Conservation (phyloP, 2,113 vertebrate species). For the Aegithalos caudatus region DNA sequence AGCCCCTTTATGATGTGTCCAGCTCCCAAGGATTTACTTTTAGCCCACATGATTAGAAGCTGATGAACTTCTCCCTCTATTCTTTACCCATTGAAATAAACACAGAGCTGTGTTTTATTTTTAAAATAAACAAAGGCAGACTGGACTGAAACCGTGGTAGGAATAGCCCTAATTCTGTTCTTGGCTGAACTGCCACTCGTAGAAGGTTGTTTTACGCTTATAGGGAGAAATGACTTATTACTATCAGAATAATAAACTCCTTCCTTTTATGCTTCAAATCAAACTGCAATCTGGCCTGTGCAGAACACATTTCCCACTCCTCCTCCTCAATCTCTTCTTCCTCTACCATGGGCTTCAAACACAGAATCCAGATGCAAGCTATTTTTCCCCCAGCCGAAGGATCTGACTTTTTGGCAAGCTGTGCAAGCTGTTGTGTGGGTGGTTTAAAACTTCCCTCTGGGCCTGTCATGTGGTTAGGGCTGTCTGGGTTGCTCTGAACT, state of each 20-base stretch:
- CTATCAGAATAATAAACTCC: constrained; percentile 61
- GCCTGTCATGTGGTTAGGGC: constrained; percentile 68
- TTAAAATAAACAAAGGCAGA: constrained; percentile 38
- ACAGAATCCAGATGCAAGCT: constrained; percentile 66
- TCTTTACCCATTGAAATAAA: constrained; percentile 40
- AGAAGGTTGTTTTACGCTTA: constrained; percentile 31
- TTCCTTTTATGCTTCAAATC: constrained; percentile 56
- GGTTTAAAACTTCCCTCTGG: constrained; percentile 62
- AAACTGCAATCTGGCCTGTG: constrained; percentile 47
- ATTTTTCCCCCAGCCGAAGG: constrained; percentile 54
- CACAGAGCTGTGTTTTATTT: constrained; percentile 10
- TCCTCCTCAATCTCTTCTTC: constrained; percentile 61
- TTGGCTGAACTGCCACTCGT: constrained; percentile 16
- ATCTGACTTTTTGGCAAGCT: constrained; percentile 71
- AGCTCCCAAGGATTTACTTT: background rate
- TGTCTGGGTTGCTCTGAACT: constrained; percentile 60
- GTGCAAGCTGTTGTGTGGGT: constrained; percentile 65
- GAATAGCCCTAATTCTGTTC: constrained; percentile 39
- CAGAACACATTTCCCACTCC: constrained; percentile 41
- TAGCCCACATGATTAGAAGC: background rate
- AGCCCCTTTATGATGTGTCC: background rate
- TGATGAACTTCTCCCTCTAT: constrained; percentile 23
- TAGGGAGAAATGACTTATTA: constrained; percentile 53
- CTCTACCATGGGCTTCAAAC: constrained; percentile 63
- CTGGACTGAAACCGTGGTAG: constrained; percentile 6